phyloP scores from a whole-genome alignment of 2,113 vertebrate species.

The Rhinopomastus cyanomelas region DNA sequence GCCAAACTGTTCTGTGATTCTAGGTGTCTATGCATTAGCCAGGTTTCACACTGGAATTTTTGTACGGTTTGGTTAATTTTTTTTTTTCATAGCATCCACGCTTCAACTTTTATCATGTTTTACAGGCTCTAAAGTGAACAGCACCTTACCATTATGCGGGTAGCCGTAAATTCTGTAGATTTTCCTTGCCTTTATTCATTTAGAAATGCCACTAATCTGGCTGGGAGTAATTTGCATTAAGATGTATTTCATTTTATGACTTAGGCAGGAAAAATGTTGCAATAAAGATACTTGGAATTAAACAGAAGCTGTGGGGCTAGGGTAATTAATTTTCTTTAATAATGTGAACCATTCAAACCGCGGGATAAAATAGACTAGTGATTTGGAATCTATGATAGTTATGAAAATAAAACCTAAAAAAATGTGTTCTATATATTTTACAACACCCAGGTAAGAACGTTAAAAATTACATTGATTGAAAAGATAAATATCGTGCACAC shows the following conservation, averaged over 20 bases:
- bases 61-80: background rate
- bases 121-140: background rate
- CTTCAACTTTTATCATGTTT: background rate
- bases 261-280: constrained; percentile 36
- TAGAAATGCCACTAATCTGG: background rate
- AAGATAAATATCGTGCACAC: background rate
- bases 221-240: constrained; percentile 13
- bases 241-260: constrained; percentile 21
- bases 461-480: background rate
- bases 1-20: too few relatives aligned
- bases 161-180: background rate
- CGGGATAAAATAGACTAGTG: background rate
- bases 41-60: background rate
- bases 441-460: background rate
- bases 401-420: constrained; percentile 15
- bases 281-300: constrained; percentile 45
- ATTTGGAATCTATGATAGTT: constrained; percentile 19
- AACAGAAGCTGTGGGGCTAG: background rate
- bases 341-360: constrained; percentile 23
- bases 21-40: background rate
- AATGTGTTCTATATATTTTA: background rate
- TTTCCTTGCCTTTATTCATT: background rate
- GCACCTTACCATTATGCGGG: background rate
- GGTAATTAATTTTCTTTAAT: constrained; percentile 49
- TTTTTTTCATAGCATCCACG: background rate